Percentiles rank a stretch among this genome's conserved stretches.
These are phyloP conservation scores for Cataglyphis livida DNA, from an alignment of 2,888 invertebrate species.

Conservation along the genomic window DNA sequence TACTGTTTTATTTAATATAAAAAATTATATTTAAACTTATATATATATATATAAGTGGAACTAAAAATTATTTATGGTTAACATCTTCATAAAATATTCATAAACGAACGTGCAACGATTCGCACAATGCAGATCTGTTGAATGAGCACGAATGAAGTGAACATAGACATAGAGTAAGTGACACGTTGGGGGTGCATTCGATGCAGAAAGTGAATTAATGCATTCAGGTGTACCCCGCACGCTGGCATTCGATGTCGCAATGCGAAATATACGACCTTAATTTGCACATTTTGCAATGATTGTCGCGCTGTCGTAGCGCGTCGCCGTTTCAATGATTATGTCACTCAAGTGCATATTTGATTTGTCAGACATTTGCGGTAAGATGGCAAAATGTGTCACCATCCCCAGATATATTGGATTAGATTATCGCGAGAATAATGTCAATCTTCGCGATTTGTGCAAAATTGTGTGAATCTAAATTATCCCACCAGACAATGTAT, in stretches of 20 bases:
- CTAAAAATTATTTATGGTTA: not conserved
- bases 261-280: constrained; percentile 23
- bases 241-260: constrained; percentile 11
- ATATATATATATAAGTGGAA: not conserved
- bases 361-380: constrained; percentile 2
- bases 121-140: not conserved
- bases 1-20: not conserved
- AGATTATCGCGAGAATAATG: constrained; percentile 6
- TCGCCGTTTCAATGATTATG: constrained; percentile 8
- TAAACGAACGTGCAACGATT: not conserved
- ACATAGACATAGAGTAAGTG: not conserved
- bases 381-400: not conserved
- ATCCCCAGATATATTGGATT: constrained; percentile 15
- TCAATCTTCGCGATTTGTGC: not conserved
- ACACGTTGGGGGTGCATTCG: constrained; percentile 23
- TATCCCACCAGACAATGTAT: not conserved
- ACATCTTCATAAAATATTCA: not conserved
- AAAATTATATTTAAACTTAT: not conserved
- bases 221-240: not conserved
- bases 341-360: constrained; percentile 23
- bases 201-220: constrained; percentile 38
- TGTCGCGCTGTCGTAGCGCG: not conserved
- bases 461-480: not conserved
- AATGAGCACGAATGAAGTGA: not conserved
- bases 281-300: constrained; percentile 46